These are phyloP conservation scores for Papilio polyxenes DNA, from an alignment of 1,140 invertebrate species.

Conservation along the genomic window DNA sequence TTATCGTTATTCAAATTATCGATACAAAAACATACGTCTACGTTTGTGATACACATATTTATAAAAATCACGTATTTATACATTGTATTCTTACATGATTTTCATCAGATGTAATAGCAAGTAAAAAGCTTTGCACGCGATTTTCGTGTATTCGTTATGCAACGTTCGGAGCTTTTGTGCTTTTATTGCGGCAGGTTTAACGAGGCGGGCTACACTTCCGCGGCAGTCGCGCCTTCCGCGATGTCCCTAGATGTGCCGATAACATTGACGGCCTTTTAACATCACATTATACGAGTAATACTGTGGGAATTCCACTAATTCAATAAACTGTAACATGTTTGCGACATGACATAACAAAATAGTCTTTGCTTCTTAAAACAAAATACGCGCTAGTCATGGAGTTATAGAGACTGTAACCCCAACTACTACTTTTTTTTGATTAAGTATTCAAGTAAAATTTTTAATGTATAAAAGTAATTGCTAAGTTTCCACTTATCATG, in stretches of 20 bases:
- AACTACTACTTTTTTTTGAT: too few species aligned
- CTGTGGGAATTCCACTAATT: conserved; percentile 6
- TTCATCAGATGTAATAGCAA: background rate
- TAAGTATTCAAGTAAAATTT: too few species aligned
- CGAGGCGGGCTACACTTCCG: conserved; percentile 27
- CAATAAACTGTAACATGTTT: conserved; percentile 12
- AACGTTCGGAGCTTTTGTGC: conserved; percentile 10
- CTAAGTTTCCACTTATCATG: too few species aligned
- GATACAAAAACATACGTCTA: too few species aligned
- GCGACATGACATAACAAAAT: background rate
- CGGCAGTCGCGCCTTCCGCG: conserved; percentile 9
- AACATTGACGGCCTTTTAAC: conserved; percentile 1
- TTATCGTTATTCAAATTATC: too few species aligned
- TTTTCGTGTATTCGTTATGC: conserved; percentile 11
- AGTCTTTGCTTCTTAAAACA: background rate
- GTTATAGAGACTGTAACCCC: too few species aligned
- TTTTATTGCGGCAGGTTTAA: conserved; percentile 26
- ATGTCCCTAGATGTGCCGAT: conserved; percentile 29
- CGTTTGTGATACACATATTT: too few species aligned
- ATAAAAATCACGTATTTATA: background rate
- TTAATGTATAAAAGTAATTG: too few species aligned
- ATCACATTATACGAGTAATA: conserved; percentile 14
- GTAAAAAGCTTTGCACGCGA: conserved; percentile 15
- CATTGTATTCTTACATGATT: background rate
- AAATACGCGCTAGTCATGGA: background rate